phyloP scores from a whole-genome alignment of 2,113 vertebrate species.

The Dromas ardeola region DNA sequence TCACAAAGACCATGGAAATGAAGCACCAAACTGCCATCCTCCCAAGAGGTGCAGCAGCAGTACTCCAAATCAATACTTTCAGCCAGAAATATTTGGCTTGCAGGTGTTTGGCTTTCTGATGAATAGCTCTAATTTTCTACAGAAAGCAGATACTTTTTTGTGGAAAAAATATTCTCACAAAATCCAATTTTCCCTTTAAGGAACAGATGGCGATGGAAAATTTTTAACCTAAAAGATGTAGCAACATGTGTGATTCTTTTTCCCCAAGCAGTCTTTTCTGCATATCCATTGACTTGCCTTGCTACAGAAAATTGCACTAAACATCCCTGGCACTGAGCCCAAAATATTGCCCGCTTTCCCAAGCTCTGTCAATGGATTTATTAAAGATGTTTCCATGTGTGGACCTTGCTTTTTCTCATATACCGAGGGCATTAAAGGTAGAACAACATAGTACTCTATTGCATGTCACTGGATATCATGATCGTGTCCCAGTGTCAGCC shows the following conservation, averaged over 20 bases:
- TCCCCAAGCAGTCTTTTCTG: not conserved
- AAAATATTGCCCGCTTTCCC: not conserved
- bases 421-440: not conserved
- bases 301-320: not conserved
- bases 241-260: not conserved
- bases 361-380: not conserved
- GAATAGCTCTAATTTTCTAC: constrained; percentile 38
- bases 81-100: constrained; percentile 32
- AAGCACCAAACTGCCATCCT: not conserved
- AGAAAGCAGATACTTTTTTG: not conserved
- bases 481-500: fast-evolving
- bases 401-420: not conserved
- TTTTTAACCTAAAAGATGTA: not conserved
- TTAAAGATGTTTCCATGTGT: not conserved
- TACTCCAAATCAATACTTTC: not conserved
- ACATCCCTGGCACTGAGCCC: not conserved
- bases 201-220: not conserved
- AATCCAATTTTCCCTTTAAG: constrained; percentile 26
- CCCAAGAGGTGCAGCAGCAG: not conserved
- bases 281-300: not conserved
- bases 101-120: constrained; percentile 42
- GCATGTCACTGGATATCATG: not conserved
- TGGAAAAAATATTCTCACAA: not conserved
- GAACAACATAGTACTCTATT: not conserved
- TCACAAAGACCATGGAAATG: not conserved